Evolutionary conservation across 2,113 vertebrate genomes (phyloP).

Genomic region (Cinclus mexicanus): DNA sequence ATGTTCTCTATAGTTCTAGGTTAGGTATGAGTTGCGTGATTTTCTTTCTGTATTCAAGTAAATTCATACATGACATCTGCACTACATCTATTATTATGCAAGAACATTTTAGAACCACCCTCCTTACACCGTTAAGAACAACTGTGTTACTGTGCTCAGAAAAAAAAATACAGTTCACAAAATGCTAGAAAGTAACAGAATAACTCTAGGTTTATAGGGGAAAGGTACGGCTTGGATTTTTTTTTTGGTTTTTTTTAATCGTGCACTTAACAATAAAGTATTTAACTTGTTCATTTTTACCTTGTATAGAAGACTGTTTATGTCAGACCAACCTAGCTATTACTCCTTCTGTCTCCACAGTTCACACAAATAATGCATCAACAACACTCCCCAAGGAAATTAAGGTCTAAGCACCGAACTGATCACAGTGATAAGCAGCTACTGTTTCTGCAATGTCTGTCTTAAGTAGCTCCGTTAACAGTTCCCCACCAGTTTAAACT

Average conservation of each 20-base stretch:
- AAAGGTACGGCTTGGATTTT: fast-evolving
- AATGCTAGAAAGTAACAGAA: not conserved
- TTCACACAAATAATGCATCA: not conserved
- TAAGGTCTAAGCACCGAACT: not conserved
- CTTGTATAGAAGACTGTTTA: not conserved
- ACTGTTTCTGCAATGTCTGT: not conserved
- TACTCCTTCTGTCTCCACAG: not conserved
- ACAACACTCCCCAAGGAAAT: not conserved
- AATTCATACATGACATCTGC: not conserved
- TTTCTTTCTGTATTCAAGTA: not conserved
- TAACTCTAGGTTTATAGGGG: not conserved
- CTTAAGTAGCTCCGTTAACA: not conserved
- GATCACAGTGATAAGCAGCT: not conserved
- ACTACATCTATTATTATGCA: not conserved
- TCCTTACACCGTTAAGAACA: not conserved
- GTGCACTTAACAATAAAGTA: not conserved
- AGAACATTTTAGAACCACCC: not conserved
- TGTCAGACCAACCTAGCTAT: not conserved
- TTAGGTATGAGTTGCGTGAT: not conserved
- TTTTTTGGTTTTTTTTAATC: not conserved
- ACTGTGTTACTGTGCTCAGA: not conserved
- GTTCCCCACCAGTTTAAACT: not conserved
- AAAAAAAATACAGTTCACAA: not conserved
- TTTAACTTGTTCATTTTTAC: not conserved
- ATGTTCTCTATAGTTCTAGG: not conserved